These are phyloP conservation scores for Patella pellucida DNA, from an alignment of 2,888 invertebrate genomes.

Conservation along the genomic window DNA sequence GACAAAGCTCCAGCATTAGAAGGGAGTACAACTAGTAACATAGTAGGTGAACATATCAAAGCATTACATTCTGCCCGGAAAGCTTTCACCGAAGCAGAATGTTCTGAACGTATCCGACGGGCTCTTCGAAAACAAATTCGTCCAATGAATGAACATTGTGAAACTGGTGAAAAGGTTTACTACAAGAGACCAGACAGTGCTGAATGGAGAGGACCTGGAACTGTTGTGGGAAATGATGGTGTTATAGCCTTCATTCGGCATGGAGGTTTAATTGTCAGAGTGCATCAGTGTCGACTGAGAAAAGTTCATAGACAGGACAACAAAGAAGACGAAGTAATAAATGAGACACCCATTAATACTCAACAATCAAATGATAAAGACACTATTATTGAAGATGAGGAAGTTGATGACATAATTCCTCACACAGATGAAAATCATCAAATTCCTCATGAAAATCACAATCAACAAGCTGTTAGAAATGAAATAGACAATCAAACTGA, in stretches of 20 bases:
- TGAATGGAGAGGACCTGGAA: constrained; percentile 11
- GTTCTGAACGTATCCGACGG: constrained; percentile 22
- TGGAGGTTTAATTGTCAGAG: constrained; percentile 9
- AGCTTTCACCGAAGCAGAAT: constrained; percentile 19
- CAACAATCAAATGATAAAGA: not conserved
- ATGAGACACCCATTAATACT: not conserved
- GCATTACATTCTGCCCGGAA: constrained; percentile 11
- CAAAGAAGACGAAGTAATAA: not conserved
- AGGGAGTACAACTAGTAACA: constrained; percentile 17
- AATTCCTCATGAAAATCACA: not conserved
- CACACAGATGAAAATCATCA: not conserved
- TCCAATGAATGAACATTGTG: constrained; percentile 15
- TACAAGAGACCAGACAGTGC: constrained; percentile 8
- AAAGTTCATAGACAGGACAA: not conserved
- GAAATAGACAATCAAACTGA: not conserved
- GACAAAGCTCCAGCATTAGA: constrained; percentile 23
- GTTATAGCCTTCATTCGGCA: constrained; percentile 11
- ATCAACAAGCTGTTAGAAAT: not conserved
- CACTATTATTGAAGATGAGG: not conserved
- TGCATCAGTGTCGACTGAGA: constrained; percentile 7
- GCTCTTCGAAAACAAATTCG: constrained; percentile 23
- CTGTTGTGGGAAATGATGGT: constrained; percentile 8
- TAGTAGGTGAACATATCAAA: constrained; percentile 16
- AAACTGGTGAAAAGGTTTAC: constrained; percentile 17
- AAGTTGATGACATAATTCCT: not conserved